Percentiles rank a stretch among this genome's conserved stretches.
Conservation (phyloP, 1,140 invertebrate genomes). For the Papilio dardanus region DNA sequence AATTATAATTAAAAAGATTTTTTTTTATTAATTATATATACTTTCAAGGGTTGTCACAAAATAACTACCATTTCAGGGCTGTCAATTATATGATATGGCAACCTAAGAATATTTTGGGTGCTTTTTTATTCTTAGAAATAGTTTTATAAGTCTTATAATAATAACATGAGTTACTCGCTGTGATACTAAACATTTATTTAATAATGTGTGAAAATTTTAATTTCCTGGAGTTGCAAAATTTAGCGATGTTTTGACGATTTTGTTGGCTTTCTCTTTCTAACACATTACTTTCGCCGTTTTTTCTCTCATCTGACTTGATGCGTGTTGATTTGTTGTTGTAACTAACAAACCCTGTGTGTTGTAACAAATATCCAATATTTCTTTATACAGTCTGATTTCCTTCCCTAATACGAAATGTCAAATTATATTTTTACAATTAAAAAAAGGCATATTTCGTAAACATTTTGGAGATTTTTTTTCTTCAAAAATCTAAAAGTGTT, state of each 20-base stretch:
- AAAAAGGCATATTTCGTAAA: neutral
- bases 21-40: too few relatives aligned
- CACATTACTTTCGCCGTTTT: conserved; percentile 30
- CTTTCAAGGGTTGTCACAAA: too few relatives aligned
- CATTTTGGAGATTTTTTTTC: too few relatives aligned
- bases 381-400: neutral
- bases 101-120: too few relatives aligned
- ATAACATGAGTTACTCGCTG: neutral
- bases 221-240: conserved; percentile 21
- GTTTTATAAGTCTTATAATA: too few relatives aligned
- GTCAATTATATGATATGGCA: too few relatives aligned
- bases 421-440: neutral
- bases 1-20: too few relatives aligned
- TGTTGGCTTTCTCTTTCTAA: conserved; percentile 49
- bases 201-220: conserved; percentile 23
- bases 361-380: conserved; percentile 1
- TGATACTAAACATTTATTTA: neutral
- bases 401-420: neutral
- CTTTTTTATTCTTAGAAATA: too few relatives aligned
- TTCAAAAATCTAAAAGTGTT: too few relatives aligned
- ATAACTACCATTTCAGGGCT: too few relatives aligned
- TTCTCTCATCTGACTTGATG: conserved; percentile 19
- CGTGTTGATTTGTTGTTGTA: conserved; percentile 40
- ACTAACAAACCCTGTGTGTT: conserved; percentile 44
- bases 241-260: conserved; percentile 43